Conservation (phyloP, 2,797 vertebrate genomes). For the Sparus aurata region DNA sequence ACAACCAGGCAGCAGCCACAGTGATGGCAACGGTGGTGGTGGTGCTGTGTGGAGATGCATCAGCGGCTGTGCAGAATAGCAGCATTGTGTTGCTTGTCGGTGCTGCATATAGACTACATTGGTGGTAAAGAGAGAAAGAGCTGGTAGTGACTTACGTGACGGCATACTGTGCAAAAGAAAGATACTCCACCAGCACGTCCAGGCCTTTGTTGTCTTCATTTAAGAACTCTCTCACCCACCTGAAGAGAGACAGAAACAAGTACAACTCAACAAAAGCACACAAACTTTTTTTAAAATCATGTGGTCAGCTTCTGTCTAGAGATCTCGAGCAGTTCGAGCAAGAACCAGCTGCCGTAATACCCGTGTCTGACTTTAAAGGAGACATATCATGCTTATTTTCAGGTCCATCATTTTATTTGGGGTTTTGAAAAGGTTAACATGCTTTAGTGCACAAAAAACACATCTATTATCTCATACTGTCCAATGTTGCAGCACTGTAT, state of each 20-base stretch:
- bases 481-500: too few species aligned
- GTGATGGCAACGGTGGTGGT: constrained; percentile 30
- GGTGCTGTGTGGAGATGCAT: constrained; percentile 60
- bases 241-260: constrained; percentile 66
- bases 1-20: constrained; percentile 43
- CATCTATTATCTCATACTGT: too few species aligned
- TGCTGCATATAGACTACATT: constrained; percentile 32
- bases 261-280: neutral
- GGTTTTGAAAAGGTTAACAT: too few species aligned
- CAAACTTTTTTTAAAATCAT: neutral
- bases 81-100: constrained; percentile 73
- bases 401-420: too few species aligned
- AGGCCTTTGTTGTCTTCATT: constrained; percentile 99
- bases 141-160: constrained; percentile 93
- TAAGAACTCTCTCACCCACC: constrained; percentile 98
- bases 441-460: too few species aligned
- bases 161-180: constrained; percentile 97
- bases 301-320: neutral
- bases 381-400: too few species aligned
- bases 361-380: too few species aligned
- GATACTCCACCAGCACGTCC: constrained; percentile 97
- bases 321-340: neutral
- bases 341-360: neutral
- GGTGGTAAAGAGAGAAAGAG: constrained; percentile 31
- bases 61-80: constrained; percentile 70